These are phyloP conservation scores for Gnathonemus longibarbis DNA, from an alignment of 2,113 vertebrate species.

Conservation along the genomic window DNA sequence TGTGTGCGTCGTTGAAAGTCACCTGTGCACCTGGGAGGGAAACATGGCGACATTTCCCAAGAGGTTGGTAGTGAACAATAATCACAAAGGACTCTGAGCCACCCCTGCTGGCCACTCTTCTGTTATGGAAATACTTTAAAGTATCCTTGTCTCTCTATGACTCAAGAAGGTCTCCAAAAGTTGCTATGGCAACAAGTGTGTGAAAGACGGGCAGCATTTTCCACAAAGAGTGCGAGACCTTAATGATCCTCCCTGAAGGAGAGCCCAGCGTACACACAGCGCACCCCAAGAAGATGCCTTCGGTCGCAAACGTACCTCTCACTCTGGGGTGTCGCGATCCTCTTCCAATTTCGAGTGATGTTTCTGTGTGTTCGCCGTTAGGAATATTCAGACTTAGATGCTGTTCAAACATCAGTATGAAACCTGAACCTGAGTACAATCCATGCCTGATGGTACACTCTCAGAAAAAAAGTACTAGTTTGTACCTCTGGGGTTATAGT, in stretches of 20 bases:
- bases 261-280: not conserved
- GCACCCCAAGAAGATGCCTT: not conserved
- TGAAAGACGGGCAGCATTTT: not conserved
- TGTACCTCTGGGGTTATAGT: not conserved
- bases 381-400: not conserved
- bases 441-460: not conserved
- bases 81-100: not conserved
- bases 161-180: slow-evolving; percentile 13
- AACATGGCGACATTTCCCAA: not conserved
- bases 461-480: not conserved
- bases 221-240: not conserved
- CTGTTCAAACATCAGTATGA: not conserved
- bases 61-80: not conserved
- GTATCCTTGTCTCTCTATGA: not conserved
- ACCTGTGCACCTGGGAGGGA: not conserved
- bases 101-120: not conserved
- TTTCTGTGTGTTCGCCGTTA: not conserved
- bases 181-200: slow-evolving; percentile 20
- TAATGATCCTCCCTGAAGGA: not conserved
- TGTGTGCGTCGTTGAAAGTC: not conserved
- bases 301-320: not conserved
- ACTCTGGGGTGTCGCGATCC: not conserved
- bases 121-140: not conserved
- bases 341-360: not conserved
- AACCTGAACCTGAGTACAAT: not conserved